Percentiles rank a stretch among this genome's conserved stretches.
Conservation (phyloP, 2,113 vertebrate species). For the Willisornis vidua region DNA sequence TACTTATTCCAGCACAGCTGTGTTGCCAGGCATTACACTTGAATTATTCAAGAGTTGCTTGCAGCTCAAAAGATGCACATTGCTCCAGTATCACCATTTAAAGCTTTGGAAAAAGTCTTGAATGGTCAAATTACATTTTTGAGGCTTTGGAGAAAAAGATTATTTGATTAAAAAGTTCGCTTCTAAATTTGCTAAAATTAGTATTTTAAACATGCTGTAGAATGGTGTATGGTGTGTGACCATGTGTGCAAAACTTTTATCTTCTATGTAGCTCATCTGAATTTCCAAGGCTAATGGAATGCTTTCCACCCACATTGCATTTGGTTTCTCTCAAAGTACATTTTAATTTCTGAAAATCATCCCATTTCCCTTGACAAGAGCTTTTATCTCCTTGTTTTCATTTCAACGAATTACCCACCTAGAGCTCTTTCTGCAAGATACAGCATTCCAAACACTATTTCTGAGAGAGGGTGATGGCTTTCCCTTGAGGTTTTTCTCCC, state of each 20-base stretch:
- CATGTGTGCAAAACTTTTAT: neutral
- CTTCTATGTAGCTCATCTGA: conserved; percentile 17
- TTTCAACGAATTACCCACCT: conserved; percentile 34
- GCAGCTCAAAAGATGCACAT: neutral
- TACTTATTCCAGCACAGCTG: neutral
- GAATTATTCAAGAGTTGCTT: conserved; percentile 13
- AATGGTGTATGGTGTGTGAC: neutral
- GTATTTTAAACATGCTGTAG: neutral
- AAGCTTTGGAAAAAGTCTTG: neutral
- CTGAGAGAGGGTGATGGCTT: neutral
- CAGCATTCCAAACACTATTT: conserved; percentile 24
- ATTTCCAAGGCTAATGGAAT: conserved; percentile 59
- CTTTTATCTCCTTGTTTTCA: conserved; percentile 60
- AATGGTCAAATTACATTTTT: neutral
- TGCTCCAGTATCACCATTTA: neutral
- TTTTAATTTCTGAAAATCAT: conserved; percentile 61
- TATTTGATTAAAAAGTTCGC: neutral
- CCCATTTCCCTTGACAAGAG: conserved; percentile 53
- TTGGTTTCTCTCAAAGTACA: conserved; percentile 36
- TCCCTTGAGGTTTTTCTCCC: conserved; percentile 13
- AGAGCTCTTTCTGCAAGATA: conserved; percentile 14
- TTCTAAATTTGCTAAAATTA: conserved; percentile 2
- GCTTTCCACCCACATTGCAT: conserved; percentile 60
- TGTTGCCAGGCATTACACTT: neutral
- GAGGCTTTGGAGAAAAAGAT: neutral